A percentile compares a stretch with the other conserved stretches of the same genome.
Conservation (phyloP, 2,797 vertebrate species). For the Rhinogobio ventralis region DNA sequence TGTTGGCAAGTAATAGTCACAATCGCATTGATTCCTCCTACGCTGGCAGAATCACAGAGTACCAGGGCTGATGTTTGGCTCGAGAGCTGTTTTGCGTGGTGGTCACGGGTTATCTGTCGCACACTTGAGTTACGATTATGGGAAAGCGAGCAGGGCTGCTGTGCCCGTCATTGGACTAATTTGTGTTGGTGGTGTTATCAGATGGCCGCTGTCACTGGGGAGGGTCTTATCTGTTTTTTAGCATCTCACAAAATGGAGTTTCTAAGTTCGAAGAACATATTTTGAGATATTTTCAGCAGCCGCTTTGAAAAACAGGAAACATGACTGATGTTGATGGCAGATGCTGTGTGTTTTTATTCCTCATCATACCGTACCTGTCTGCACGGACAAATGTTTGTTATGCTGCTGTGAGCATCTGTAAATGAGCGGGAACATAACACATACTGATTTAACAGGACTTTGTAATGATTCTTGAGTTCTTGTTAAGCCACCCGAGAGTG, state of each 20-base stretch:
- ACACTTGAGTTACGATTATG: conserved; percentile 63
- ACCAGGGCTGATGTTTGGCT: not conserved
- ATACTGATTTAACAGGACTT: not conserved
- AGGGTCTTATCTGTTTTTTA: conserved; percentile 69
- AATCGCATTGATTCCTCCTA: not conserved
- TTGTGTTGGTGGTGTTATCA: conserved; percentile 72
- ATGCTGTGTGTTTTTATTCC: not conserved
- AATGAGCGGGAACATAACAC: not conserved
- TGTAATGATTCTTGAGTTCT: not conserved
- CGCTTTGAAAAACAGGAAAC: conserved; percentile 70
- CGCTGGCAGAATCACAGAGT: not conserved
- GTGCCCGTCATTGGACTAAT: conserved; percentile 72
- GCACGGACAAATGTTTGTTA: not conserved
- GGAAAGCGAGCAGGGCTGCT: conserved; percentile 67
- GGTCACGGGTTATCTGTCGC: conserved; percentile 51
- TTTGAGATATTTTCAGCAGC: conserved; percentile 71
- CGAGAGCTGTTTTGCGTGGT: not conserved
- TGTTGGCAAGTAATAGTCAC: not conserved
- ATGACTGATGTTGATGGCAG: conserved; percentile 2
- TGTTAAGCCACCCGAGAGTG: not conserved
- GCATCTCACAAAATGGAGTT: conserved; percentile 76
- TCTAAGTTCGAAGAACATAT: conserved; percentile 69
- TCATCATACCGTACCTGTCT: not conserved
- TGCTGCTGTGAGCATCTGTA: not conserved
- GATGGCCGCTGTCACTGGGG: conserved; percentile 68